Evolutionary conservation across 2,797 vertebrate species (phyloP).

Genomic region (Hipposideros larvatus): DNA sequence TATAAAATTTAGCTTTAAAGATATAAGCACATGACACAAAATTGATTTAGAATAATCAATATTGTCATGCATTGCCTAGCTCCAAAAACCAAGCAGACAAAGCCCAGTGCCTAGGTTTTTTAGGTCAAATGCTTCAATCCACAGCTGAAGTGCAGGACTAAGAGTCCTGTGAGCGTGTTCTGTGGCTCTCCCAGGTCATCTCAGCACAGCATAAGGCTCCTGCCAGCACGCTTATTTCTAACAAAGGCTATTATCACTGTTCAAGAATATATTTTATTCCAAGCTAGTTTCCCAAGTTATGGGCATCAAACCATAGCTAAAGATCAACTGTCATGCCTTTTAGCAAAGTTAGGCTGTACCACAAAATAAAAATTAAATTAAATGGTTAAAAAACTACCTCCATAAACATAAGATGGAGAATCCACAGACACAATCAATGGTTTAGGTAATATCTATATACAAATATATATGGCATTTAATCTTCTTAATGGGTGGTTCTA

Average conservation of each 20-base stretch:
- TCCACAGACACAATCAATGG: neutral
- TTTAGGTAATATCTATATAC: neutral
- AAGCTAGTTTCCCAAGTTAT: neutral
- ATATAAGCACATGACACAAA: neutral
- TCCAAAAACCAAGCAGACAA: neutral
- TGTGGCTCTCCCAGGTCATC: neutral
- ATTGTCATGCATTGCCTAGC: neutral
- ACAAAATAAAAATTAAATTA: slow-evolving; percentile 29
- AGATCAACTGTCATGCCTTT: neutral
- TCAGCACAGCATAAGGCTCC: neutral
- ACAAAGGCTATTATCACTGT: neutral
- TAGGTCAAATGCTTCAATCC: neutral
- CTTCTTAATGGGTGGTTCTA: neutral
- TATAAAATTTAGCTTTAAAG: slow-evolving; percentile 45
- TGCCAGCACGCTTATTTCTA: neutral
- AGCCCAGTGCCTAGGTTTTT: neutral
- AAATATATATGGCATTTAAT: neutral
- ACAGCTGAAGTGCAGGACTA: neutral
- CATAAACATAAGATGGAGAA: neutral
- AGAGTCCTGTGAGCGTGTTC: neutral
- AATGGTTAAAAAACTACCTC: slow-evolving; percentile 5
- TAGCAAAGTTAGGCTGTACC: neutral
- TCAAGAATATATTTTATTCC: neutral
- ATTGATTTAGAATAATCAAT: slow-evolving; percentile 6
- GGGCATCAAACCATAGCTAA: neutral